Evolutionary conservation across 2,797 vertebrate genomes (phyloP).

Genomic region (Macroramphosus scolopax): DNA sequence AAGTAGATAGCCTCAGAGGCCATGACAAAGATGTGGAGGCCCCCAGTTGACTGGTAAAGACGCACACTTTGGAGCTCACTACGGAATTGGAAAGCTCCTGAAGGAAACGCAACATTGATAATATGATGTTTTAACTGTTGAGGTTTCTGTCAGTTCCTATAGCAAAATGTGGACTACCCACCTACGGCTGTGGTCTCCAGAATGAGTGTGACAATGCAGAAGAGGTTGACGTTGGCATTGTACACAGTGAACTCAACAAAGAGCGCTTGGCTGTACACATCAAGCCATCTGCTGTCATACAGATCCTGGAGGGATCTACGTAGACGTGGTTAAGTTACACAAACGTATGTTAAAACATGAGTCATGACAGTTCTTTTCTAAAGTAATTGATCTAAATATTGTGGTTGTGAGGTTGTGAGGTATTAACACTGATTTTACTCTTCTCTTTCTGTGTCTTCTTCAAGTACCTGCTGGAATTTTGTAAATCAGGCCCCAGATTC

Average conservation of each 20-base stretch:
- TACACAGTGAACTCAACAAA: conserved; percentile 96
- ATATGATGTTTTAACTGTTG: neutral
- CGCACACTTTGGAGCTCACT: conserved; percentile 84
- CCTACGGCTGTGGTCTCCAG: conserved; percentile 89
- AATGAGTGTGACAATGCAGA: conserved; percentile 87
- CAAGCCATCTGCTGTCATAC: conserved; percentile 88
- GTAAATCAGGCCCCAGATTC: conserved; percentile 81
- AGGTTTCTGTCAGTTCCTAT: conserved; percentile 3
- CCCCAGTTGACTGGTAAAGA: conserved; percentile 87
- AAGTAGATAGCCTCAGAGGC: conserved; percentile 89
- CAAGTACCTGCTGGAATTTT: conserved; percentile 81
- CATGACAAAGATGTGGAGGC: conserved; percentile 89
- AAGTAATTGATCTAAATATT: too few species aligned
- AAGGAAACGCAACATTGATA: conserved; percentile 9
- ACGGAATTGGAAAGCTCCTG: conserved; percentile 88
- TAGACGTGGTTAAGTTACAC: too few species aligned
- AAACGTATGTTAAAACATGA: too few species aligned
- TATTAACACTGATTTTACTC: neutral
- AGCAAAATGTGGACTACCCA: conserved; percentile 53
- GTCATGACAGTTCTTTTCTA: too few species aligned
- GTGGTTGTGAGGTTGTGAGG: too few species aligned
- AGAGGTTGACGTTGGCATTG: conserved; percentile 95
- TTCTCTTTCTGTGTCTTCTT: neutral
- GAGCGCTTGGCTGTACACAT: conserved; percentile 86
- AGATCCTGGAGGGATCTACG: conserved; percentile 86